A percentile compares a stretch with the other conserved stretches of the same genome.
phyloP scores from a whole-genome alignment of 2,888 invertebrate genomes.

The Aphodius sticticus region DNA sequence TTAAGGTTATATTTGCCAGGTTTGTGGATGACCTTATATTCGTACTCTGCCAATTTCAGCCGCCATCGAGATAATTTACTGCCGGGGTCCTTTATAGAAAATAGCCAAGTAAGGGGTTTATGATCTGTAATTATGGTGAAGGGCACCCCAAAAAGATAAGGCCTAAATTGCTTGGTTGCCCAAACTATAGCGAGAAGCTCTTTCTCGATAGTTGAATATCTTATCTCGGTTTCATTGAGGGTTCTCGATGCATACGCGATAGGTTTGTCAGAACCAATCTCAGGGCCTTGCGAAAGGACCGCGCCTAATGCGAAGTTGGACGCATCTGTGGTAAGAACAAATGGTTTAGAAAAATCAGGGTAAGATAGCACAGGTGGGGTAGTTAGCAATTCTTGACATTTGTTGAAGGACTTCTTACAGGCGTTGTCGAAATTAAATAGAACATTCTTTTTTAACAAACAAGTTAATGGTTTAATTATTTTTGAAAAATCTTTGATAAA shows the following conservation, averaged over 20 bases:
- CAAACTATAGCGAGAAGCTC: conserved; percentile 25
- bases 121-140: conserved; percentile 23
- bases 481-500: too few species aligned
- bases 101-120: conserved; percentile 16
- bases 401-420: too few species aligned
- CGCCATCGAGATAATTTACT: conserved; percentile 7
- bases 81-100: conserved; percentile 13
- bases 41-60: conserved; percentile 17
- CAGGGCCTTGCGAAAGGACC: not conserved
- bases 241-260: conserved; percentile 26
- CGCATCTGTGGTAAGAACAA: conserved; percentile 22
- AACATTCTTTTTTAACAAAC: too few species aligned
- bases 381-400: too few species aligned
- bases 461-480: too few species aligned
- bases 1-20: conserved; percentile 18
- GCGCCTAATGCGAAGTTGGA: conserved; percentile 18
- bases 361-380: not conserved
- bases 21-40: conserved; percentile 20
- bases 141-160: conserved; percentile 19
- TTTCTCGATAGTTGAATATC: conserved; percentile 26
- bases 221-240: conserved; percentile 23
- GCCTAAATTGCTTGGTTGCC: conserved; percentile 27
- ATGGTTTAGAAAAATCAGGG: conserved; percentile 15
- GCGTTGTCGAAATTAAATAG: too few species aligned
- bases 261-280: conserved; percentile 6